phyloP scores from a whole-genome alignment of 2,113 vertebrate species.

The Channa maculata region DNA sequence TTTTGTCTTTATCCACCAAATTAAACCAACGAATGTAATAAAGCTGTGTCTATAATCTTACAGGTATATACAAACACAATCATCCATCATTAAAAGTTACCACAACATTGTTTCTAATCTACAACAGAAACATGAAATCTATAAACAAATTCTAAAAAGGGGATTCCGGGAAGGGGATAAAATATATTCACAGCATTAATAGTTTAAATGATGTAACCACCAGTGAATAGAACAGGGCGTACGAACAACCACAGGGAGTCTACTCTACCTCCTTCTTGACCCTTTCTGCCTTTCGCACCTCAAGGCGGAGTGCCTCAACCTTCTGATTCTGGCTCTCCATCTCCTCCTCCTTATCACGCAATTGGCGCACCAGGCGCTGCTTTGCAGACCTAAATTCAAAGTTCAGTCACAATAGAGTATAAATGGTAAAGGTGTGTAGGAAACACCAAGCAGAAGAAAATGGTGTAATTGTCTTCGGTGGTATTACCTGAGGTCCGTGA shows the following conservation, averaged over 20 bases:
- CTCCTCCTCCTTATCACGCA: conserved; percentile 98
- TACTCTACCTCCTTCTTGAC: conserved; percentile 95
- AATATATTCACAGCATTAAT: neutral
- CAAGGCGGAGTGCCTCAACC: conserved; percentile 92
- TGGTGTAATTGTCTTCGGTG: neutral
- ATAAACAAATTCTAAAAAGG: neutral
- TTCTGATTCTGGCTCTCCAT: conserved; percentile 93
- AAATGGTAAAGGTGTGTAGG: neutral
- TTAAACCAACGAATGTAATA: too few species aligned
- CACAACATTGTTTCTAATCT: neutral
- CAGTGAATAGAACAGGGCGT: conserved; percentile 9
- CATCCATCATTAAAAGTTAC: too few species aligned
- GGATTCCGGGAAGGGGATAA: too few species aligned
- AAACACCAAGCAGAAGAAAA: neutral
- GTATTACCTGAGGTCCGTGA: conserved; percentile 90
- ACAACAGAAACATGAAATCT: neutral
- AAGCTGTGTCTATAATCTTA: neutral
- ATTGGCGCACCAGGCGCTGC: conserved; percentile 94
- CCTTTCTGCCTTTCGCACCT: conserved; percentile 95
- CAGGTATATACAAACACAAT: neutral
- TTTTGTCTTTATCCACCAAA: neutral
- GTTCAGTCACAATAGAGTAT: neutral
- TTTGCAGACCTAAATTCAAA: conserved; percentile 81
- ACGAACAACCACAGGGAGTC: conserved; percentile 67
- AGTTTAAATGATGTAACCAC: conserved; percentile 24